These are phyloP conservation scores for Leucoma salicis DNA, from an alignment of 2,888 invertebrate genomes.

Conservation along the genomic window DNA sequence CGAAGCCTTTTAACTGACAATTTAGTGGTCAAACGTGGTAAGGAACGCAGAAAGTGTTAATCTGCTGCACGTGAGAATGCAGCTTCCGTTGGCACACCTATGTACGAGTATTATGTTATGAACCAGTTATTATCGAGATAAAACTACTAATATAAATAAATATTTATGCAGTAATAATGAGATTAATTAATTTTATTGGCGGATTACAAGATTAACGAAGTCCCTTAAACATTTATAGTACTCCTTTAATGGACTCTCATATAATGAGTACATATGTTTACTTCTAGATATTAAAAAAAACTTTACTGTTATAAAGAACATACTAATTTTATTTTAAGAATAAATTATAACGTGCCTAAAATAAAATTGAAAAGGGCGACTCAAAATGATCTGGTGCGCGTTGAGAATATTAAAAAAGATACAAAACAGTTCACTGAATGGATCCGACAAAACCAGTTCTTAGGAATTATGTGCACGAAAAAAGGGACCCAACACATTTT, in stretches of 20 bases:
- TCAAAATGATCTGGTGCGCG: conserved; percentile 17
- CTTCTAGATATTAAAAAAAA: too few species aligned
- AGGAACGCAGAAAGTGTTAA: conserved; percentile 24
- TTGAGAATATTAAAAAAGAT: conserved; percentile 17
- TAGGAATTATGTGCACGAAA: conserved; percentile 32
- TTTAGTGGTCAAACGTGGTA: conserved; percentile 21
- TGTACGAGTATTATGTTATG: conserved; percentile 5
- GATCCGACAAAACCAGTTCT: conserved; percentile 29
- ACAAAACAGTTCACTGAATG: conserved; percentile 34
- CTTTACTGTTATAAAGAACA: too few species aligned
- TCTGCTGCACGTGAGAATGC: conserved; percentile 55
- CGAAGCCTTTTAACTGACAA: conserved; percentile 21
- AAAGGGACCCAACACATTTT: conserved; percentile 25
- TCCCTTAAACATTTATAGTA: too few species aligned
- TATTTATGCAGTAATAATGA: neutral
- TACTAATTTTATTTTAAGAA: too few species aligned
- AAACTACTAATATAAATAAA: conserved; percentile 8
- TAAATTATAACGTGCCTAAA: too few species aligned
- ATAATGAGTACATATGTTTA: too few species aligned
- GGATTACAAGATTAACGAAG: too few species aligned
- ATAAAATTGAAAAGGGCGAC: too few species aligned
- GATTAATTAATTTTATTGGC: neutral
- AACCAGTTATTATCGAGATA: conserved; percentile 12
- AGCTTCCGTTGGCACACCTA: conserved; percentile 39
- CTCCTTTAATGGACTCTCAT: too few species aligned